Conservation (phyloP, 2,797 vertebrate genomes). For the Nannoperca obscura region DNA sequence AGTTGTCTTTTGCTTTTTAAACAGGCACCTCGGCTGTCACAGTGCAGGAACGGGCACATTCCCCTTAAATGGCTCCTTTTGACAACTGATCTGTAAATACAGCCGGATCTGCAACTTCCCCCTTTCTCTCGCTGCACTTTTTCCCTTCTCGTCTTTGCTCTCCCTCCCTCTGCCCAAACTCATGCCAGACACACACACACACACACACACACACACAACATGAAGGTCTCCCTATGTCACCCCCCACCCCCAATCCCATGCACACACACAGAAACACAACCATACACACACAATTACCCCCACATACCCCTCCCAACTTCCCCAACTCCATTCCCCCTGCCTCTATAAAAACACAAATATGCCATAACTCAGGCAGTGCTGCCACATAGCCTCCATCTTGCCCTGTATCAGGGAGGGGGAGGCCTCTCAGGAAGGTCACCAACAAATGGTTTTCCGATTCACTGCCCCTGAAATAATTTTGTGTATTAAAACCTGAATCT, state of each 20-base stretch:
- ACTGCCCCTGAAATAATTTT: constrained; percentile 99
- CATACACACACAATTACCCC: constrained; percentile 90
- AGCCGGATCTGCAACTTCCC: constrained; percentile 93
- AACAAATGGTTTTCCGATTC: constrained; percentile 99
- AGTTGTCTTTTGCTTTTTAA: constrained; percentile 83
- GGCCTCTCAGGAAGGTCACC: constrained; percentile 99
- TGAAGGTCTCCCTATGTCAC: constrained; percentile 70
- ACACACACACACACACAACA: constrained; percentile 60
- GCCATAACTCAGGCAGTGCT: constrained; percentile 97
- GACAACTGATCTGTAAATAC: constrained; percentile 99
- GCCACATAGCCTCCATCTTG: constrained; percentile 98
- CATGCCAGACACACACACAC: constrained; percentile 84
- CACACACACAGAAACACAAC: constrained; percentile 65
- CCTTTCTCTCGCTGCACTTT: constrained; percentile 75
- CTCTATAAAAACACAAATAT: constrained; percentile 99
- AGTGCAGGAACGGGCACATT: constrained; percentile 75
- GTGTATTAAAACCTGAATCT: constrained; percentile 99
- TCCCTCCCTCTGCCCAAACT: constrained; percentile 67
- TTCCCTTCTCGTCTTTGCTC: constrained; percentile 69
- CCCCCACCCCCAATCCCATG: constrained; percentile 14
- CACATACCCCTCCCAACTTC: constrained; percentile 83
- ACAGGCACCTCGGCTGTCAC: constrained; percentile 81
- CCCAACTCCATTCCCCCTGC: constrained; percentile 87
- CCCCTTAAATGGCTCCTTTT: constrained; percentile 91
- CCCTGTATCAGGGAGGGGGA: constrained; percentile 89